Evolutionary conservation across 2,113 vertebrate genomes (phyloP).

Genomic region (Polyodon spathula): DNA sequence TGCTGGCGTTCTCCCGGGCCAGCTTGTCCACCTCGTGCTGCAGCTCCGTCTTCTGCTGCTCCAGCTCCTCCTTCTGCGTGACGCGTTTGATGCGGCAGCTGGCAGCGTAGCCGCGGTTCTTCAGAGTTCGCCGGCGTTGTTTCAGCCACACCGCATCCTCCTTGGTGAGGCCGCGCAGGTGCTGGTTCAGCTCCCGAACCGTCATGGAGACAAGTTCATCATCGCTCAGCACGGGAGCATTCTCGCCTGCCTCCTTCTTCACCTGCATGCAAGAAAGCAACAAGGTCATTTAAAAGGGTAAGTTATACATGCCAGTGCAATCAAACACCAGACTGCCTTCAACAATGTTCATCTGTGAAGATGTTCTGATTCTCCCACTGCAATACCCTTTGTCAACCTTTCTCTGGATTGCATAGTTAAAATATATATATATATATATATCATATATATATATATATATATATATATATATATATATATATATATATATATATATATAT

Average conservation of each 20-base stretch:
- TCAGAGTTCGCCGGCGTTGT: conserved; percentile 90
- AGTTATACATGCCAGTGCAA: too few species aligned
- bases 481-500: too few species aligned
- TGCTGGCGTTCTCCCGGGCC: conserved; percentile 92
- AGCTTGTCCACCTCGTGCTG: conserved; percentile 97
- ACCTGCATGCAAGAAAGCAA: conserved; percentile 53
- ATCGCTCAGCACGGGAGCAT: conserved; percentile 81
- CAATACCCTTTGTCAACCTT: too few species aligned
- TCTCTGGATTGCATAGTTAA: too few species aligned
- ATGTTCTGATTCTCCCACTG: too few species aligned
- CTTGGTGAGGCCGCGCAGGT: conserved; percentile 90
- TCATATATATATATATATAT: too few species aligned
- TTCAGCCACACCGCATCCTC: conserved; percentile 88
- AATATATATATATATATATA: too few species aligned
- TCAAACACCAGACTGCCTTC: too few species aligned
- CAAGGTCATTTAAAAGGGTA: too few species aligned
- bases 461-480: too few species aligned
- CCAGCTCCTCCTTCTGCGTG: conserved; percentile 94
- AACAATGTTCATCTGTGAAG: too few species aligned
- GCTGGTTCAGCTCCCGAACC: conserved; percentile 92
- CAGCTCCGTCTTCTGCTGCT: conserved; percentile 90
- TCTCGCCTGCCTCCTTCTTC: conserved; percentile 90
- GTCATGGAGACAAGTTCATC: conserved; percentile 94
- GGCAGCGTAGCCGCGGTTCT: conserved; percentile 93
- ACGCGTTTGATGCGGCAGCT: conserved; percentile 96